phyloP scores from a whole-genome alignment of 2,113 vertebrate genomes.

The Aplodontia rufa region DNA sequence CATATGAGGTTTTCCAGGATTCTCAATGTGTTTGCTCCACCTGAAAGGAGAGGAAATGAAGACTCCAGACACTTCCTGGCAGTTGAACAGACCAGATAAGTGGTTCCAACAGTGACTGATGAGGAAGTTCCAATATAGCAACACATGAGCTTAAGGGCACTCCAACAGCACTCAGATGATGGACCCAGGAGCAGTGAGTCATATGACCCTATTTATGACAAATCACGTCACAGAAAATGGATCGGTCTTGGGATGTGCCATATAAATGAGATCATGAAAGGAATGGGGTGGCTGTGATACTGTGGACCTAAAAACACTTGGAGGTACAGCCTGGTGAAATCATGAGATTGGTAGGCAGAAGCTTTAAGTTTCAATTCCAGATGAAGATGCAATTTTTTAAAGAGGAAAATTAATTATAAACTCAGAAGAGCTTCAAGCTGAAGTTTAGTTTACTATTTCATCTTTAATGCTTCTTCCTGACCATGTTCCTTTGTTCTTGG shows the following conservation, averaged over 20 bases:
- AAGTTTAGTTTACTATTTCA: neutral
- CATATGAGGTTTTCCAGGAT: neutral
- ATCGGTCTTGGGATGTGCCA: conserved; percentile 1
- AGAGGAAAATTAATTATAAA: neutral
- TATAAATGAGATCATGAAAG: conserved; percentile 51
- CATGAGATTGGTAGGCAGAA: neutral
- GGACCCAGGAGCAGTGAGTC: neutral
- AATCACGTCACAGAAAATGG: conserved; percentile 29
- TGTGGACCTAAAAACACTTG: neutral
- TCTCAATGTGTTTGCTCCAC: neutral
- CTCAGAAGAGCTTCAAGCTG: neutral
- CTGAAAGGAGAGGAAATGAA: neutral
- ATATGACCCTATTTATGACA: neutral
- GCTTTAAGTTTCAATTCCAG: neutral
- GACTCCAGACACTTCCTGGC: neutral
- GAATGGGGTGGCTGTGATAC: conserved; percentile 30
- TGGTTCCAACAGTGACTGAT: neutral
- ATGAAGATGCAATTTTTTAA: neutral
- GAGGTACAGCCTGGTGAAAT: neutral
- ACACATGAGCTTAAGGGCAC: neutral
- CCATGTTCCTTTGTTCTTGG: neutral
- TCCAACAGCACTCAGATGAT: neutral
- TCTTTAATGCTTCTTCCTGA: neutral
- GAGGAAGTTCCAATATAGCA: conserved; percentile 9
- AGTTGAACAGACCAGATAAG: neutral